A percentile compares a stretch with the other conserved stretches of the same genome.
Evolutionary conservation across 1,140 invertebrate species (phyloP).

Genomic region (Atta cephalotes): DNA sequence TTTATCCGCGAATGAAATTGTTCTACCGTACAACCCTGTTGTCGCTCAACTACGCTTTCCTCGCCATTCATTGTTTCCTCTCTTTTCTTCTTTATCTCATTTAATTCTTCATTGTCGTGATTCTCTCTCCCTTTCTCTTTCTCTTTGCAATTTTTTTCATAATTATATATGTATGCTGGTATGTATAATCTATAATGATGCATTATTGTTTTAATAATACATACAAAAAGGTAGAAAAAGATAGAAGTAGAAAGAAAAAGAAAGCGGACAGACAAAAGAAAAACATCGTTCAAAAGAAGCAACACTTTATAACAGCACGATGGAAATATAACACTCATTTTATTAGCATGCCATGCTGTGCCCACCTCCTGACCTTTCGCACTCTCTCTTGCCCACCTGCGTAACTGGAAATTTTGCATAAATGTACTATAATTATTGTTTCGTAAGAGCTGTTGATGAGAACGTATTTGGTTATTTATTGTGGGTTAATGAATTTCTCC

Average conservation of each 20-base stretch:
- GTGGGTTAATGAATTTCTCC: conserved; percentile 83
- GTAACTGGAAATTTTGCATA: conserved; percentile 83
- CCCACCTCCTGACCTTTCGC: neutral
- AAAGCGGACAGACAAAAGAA: neutral
- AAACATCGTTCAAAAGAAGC: conserved; percentile 46
- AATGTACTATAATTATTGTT: conserved; percentile 85
- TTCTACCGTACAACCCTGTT: conserved; percentile 59
- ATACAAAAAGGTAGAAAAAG: neutral
- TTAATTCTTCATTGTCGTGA: conserved; percentile 16
- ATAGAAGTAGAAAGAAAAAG: conserved; percentile 6
- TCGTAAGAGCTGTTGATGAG: conserved; percentile 69
- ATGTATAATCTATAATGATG: neutral
- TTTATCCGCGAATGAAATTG: conserved; percentile 65
- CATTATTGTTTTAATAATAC: conserved; percentile 48
- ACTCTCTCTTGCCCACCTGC: conserved; percentile 68
- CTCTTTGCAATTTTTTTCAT: conserved; percentile 16
- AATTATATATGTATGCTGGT: neutral
- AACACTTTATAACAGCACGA: conserved; percentile 76
- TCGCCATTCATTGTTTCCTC: conserved; percentile 22
- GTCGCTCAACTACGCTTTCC: conserved; percentile 39
- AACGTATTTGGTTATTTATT: conserved; percentile 80
- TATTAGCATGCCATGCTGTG: neutral
- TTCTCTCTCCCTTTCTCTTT: neutral
- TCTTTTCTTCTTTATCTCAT: conserved; percentile 7
- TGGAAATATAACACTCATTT: conserved; percentile 76